Conservation (phyloP, 2,888 invertebrate species). For the Acheta domesticus region DNA sequence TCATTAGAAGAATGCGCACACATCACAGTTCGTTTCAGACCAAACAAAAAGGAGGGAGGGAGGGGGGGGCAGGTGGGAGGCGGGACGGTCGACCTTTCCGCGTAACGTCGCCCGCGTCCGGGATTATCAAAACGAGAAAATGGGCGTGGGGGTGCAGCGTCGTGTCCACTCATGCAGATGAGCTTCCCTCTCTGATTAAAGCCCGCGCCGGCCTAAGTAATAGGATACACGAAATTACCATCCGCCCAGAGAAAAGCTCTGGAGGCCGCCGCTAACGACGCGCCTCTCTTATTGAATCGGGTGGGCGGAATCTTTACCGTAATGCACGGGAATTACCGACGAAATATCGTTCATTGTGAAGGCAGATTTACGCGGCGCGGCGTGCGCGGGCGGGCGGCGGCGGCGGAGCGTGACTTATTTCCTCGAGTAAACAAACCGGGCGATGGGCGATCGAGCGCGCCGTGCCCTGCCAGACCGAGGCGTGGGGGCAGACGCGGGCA, state of each 20-base stretch:
- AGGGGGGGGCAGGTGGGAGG: slow-evolving; percentile 33
- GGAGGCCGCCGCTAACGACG: background rate
- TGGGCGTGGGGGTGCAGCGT: background rate
- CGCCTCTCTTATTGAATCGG: background rate
- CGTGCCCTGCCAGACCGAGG: no score
- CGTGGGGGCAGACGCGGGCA: no score
- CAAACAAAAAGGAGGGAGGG: slow-evolving; percentile 31
- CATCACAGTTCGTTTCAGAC: background rate
- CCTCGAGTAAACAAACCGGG: no score
- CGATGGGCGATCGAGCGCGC: no score
- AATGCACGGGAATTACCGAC: slow-evolving; percentile 5
- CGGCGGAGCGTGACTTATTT: no score
- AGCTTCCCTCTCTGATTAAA: background rate
- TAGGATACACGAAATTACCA: slow-evolving; percentile 18
- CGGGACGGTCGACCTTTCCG: background rate
- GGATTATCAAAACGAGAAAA: slow-evolving; percentile 18
- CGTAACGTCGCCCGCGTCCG: background rate
- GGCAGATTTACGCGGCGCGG: background rate
- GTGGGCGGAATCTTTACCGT: slow-evolving; percentile 9
- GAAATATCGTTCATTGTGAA: background rate
- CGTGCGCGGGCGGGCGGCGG: no score
- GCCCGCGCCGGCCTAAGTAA: background rate
- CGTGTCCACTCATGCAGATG: slow-evolving; percentile 18
- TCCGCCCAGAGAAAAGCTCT: background rate
- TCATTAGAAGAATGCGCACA: background rate